phyloP scores from a whole-genome alignment of 2,797 vertebrate species.

The Anguilla obscura region DNA sequence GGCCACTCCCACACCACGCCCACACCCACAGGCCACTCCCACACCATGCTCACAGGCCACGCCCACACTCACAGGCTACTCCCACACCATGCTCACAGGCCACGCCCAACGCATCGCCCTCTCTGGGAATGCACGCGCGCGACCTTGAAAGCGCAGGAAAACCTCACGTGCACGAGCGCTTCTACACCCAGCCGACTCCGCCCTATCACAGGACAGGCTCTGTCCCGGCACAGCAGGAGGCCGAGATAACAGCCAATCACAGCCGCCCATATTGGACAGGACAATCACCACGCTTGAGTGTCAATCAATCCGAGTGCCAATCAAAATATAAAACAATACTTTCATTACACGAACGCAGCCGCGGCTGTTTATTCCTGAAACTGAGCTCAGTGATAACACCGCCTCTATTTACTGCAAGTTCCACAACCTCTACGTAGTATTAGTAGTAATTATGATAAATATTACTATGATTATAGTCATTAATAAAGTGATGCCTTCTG shows the following conservation, averaged over 20 bases:
- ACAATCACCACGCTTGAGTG: not conserved
- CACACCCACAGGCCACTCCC: too few species aligned
- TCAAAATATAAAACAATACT: not conserved
- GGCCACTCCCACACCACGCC: too few species aligned
- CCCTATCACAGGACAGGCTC: not conserved
- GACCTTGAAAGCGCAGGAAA: not conserved
- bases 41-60: too few species aligned
- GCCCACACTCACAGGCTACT: too few species aligned
- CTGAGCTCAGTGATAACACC: not conserved
- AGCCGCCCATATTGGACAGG: not conserved
- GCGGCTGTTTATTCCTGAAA: not conserved
- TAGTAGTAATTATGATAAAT: not conserved
- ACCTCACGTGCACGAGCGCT: not conserved
- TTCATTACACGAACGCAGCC: not conserved
- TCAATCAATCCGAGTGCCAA: not conserved
- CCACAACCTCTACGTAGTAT: not conserved
- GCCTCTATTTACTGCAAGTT: not conserved
- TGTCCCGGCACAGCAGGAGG: not conserved
- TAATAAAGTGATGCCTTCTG: not conserved
- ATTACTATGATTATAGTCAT: not conserved
- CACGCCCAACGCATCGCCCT: not conserved
- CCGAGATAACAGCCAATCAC: not conserved
- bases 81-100: too few species aligned
- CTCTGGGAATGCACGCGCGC: not conserved
- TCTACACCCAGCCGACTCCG: too few species aligned